Evolutionary conservation across 1,140 invertebrate genomes (phyloP).

Genomic region (Drosophila miranda): DNA sequence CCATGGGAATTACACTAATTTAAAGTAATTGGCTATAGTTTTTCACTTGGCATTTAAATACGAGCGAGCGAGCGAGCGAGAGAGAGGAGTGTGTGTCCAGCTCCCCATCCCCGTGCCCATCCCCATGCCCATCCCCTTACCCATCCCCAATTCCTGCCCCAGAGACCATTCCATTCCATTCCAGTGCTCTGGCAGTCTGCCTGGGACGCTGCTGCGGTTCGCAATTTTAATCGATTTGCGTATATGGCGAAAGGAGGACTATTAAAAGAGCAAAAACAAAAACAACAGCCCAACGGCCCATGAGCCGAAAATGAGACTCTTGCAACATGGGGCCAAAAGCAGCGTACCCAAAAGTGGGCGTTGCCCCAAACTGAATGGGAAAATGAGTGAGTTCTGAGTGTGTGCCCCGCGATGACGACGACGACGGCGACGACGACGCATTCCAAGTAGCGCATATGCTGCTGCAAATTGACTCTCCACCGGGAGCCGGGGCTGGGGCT

Average conservation of each 20-base stretch:
- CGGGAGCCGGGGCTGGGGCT: constrained; percentile 33
- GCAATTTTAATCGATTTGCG: constrained; percentile 82
- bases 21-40: constrained; percentile 81
- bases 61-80: constrained; percentile 26
- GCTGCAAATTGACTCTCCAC: constrained; percentile 40
- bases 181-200: constrained; percentile 2
- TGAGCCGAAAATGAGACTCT: constrained; percentile 74
- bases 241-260: constrained; percentile 79
- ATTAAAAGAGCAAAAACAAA: constrained; percentile 58
- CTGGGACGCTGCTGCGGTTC: constrained; percentile 23
- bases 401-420: constrained; percentile 22
- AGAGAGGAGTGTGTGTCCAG: constrained; percentile 36
- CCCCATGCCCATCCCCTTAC: background rate
- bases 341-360: constrained; percentile 79
- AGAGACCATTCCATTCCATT: constrained; percentile 30
- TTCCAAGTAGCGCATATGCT: constrained; percentile 80
- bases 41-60: constrained; percentile 81
- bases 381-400: constrained; percentile 75
- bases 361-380: constrained; percentile 79
- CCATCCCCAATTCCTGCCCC: background rate
- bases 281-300: constrained; percentile 25
- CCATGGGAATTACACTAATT: constrained; percentile 82
- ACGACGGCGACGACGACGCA: constrained; percentile 42
- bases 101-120: background rate
- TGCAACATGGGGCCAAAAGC: background rate